phyloP scores from a whole-genome alignment of 2,888 invertebrate species.

The Ferdinandea cuprea region DNA sequence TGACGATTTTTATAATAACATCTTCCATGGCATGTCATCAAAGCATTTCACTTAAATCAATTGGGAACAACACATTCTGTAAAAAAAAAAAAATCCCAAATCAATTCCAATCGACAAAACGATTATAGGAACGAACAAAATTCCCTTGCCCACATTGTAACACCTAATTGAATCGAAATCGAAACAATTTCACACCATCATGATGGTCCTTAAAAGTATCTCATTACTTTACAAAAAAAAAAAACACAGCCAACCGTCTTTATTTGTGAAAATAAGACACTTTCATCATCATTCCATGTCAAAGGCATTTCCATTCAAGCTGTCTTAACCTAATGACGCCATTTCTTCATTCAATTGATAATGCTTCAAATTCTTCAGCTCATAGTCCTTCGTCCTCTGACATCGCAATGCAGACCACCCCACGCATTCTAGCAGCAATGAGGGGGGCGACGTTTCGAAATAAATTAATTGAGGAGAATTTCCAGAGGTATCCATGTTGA shows the following conservation, averaged over 20 bases:
- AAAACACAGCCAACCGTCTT: slow-evolving; percentile 1
- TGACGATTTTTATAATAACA: no score
- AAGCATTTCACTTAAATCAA: no score
- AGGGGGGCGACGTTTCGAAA: slow-evolving; percentile 42
- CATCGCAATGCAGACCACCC: neutral
- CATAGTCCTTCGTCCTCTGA: neutral
- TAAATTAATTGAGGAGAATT: slow-evolving; percentile 67
- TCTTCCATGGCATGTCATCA: no score
- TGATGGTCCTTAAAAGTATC: neutral
- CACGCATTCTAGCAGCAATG: no score
- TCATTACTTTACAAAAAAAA: neutral
- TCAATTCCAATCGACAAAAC: neutral
- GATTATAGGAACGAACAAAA: neutral
- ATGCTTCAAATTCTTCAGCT: neutral
- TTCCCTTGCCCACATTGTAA: slow-evolving; percentile 8
- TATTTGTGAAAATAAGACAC: slow-evolving; percentile 10
- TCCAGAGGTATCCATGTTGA: slow-evolving; percentile 57
- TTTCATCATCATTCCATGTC: slow-evolving; percentile 13
- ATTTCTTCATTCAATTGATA: slow-evolving; percentile 13
- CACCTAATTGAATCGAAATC: slow-evolving; percentile 7
- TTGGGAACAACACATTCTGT: no score
- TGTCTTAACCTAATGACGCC: slow-evolving; percentile 14
- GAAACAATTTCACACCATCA: slow-evolving; percentile 2
- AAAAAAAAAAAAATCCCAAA: neutral
- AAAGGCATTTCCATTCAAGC: slow-evolving; percentile 3